Evolutionary conservation across 2,797 vertebrate genomes (phyloP).

Genomic region (Melanogrammus aeglefinus): DNA sequence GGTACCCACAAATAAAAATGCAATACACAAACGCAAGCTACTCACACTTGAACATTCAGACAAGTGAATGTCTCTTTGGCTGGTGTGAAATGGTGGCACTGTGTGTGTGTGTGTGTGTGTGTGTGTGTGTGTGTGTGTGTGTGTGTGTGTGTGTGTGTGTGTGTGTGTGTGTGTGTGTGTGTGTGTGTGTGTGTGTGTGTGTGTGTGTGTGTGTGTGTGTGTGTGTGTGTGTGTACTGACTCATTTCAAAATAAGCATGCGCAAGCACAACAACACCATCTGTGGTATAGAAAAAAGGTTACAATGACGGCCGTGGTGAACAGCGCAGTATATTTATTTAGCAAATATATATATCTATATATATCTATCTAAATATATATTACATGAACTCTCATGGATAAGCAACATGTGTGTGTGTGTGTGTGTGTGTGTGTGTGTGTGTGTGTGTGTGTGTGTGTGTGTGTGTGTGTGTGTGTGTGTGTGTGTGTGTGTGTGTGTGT

Average conservation of each 20-base stretch:
- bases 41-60: slow-evolving; percentile 73
- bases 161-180: slow-evolving; percentile 43
- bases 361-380: slow-evolving; percentile 63
- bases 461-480: no score
- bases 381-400: slow-evolving; percentile 43
- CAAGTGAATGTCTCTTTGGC: slow-evolving; percentile 85
- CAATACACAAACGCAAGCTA: slow-evolving; percentile 38
- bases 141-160: slow-evolving; percentile 42
- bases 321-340: slow-evolving; percentile 64
- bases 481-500: slow-evolving; percentile 42
- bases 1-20: slow-evolving; percentile 55
- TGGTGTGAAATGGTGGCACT: slow-evolving; percentile 77
- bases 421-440: slow-evolving; percentile 29
- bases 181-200: not conserved
- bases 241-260: slow-evolving; percentile 22
- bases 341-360: slow-evolving; percentile 53
- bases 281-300: slow-evolving; percentile 56
- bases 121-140: no score
- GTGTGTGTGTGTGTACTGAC: slow-evolving; percentile 22
- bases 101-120: not conserved
- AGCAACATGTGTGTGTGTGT: slow-evolving; percentile 49
- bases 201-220: slow-evolving; percentile 20
- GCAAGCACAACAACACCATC: slow-evolving; percentile 46
- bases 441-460: slow-evolving; percentile 42
- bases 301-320: slow-evolving; percentile 49